Evolutionary conservation across 2,888 invertebrate genomes (phyloP).

Genomic region (Pyrocoelia pectoralis): DNA sequence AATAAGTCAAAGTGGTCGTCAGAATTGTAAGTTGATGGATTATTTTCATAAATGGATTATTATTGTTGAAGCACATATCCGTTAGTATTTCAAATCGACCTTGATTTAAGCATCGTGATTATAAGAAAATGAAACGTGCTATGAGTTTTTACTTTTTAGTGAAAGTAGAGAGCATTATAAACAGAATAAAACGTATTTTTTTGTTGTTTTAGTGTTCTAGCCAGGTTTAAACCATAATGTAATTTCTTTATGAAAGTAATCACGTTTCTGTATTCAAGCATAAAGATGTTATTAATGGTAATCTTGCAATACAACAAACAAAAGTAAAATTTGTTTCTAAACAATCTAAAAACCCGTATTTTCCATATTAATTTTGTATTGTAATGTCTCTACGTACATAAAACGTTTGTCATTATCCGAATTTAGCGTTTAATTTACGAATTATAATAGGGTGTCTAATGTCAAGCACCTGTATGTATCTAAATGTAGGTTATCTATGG

Average conservation of each 20-base stretch:
- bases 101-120: conserved; percentile 41
- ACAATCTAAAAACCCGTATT: too few relatives aligned
- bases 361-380: too few relatives aligned
- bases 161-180: conserved; percentile 40
- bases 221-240: conserved; percentile 23
- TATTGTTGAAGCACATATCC: too few relatives aligned
- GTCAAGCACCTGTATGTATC: conserved; percentile 26
- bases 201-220: conserved; percentile 11
- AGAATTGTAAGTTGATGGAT: too few relatives aligned
- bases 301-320: background rate
- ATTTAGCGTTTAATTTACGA: conserved; percentile 12
- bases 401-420: background rate
- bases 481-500: conserved; percentile 40
- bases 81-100: conserved; percentile 28
- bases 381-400: background rate
- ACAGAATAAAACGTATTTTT: conserved; percentile 25
- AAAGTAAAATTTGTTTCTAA: too few relatives aligned
- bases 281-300: background rate
- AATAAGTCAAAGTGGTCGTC: too few relatives aligned
- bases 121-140: conserved; percentile 46
- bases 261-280: conserved; percentile 1
- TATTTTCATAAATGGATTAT: too few relatives aligned
- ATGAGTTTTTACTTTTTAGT: conserved; percentile 47
- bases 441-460: conserved; percentile 5
- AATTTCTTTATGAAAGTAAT: conserved; percentile 29